Evolutionary conservation across 2,113 vertebrate genomes (phyloP).

Genomic region (Pleuronectes platessa): DNA sequence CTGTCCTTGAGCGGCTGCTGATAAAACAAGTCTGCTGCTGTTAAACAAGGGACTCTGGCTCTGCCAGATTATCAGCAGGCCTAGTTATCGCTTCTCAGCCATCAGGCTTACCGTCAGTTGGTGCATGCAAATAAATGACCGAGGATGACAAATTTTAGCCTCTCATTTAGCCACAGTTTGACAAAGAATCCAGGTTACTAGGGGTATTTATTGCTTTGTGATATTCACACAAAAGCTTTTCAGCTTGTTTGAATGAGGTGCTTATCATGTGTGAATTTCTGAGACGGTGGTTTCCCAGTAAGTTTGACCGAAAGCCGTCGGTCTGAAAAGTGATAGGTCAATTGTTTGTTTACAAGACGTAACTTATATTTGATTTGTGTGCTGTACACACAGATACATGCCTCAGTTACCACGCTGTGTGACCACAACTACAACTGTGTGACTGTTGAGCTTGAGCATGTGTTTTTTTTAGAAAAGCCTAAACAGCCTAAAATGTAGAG

Average conservation of each 20-base stretch:
- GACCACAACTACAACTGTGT: not conserved
- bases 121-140: constrained; percentile 28
- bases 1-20: no score
- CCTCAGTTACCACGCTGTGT: not conserved
- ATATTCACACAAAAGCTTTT: not conserved
- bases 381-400: not conserved
- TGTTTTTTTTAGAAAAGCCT: no score
- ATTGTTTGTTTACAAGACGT: not conserved
- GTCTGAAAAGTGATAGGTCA: not conserved
- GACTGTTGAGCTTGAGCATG: not conserved
- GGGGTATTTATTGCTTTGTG: constrained; percentile 8
- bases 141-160: not conserved
- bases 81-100: not conserved
- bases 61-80: not conserved
- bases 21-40: constrained; percentile 38
- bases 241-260: not conserved
- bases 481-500: not conserved
- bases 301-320: not conserved
- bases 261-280: not conserved
- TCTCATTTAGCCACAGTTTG: constrained; percentile 5
- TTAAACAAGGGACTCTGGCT: constrained; percentile 55
- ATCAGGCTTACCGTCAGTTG: constrained; percentile 25
- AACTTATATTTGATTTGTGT: constrained; percentile 1
- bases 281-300: not conserved
- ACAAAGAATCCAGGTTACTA: constrained; percentile 3